A percentile compares a stretch with the other conserved stretches of the same genome.
These are phyloP conservation scores for Paratilapia polleni DNA, from an alignment of 2,113 vertebrate genomes.

Conservation along the genomic window DNA sequence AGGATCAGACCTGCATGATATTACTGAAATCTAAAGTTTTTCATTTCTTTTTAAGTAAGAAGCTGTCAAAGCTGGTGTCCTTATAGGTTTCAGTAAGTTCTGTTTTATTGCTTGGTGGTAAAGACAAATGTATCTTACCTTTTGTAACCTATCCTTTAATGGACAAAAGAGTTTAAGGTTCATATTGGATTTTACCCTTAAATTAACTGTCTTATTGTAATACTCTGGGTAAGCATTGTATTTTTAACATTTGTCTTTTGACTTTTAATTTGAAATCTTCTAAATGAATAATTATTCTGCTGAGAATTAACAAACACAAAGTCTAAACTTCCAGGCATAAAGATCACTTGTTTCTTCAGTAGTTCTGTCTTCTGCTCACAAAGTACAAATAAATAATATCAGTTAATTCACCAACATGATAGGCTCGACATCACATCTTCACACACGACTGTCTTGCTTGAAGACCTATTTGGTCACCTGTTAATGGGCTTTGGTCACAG, in stretches of 20 bases:
- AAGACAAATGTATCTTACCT: background rate
- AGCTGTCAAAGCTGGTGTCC: background rate
- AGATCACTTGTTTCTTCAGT: background rate
- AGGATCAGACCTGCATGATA: background rate
- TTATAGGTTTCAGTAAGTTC: background rate
- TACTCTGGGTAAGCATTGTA: background rate
- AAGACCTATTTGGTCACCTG: background rate
- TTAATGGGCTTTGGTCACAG: slow-evolving; percentile 12
- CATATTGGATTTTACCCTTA: background rate
- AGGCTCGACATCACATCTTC: background rate
- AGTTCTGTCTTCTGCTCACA: background rate
- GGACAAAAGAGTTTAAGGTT: background rate
- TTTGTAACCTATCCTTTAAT: background rate
- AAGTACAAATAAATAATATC: background rate
- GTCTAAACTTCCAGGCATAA: background rate
- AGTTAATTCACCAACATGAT: background rate
- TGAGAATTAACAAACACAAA: background rate
- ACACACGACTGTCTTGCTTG: slow-evolving; percentile 22
- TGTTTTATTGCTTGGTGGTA: background rate
- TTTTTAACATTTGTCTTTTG: background rate
- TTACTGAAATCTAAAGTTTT: background rate
- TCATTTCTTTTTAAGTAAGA: background rate
- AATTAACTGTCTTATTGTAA: background rate
- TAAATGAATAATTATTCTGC: background rate
- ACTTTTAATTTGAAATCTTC: background rate